phyloP scores from a whole-genome alignment of 2,888 invertebrate genomes.

The Heliconius charithonia region DNA sequence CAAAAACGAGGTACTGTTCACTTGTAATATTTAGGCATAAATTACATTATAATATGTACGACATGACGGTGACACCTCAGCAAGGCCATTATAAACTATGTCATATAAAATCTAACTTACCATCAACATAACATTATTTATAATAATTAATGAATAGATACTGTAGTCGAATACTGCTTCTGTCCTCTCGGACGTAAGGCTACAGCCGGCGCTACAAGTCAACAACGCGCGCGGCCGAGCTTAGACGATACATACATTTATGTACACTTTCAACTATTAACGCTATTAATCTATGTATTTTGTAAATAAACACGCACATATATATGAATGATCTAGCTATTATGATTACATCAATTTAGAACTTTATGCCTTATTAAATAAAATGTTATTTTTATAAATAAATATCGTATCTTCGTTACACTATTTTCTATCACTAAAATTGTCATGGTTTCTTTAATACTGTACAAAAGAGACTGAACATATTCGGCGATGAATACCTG shows the following conservation, averaged over 20 bases:
- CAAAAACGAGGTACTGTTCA: not conserved
- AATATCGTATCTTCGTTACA: slow-evolving; percentile 58
- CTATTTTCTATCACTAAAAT: slow-evolving; percentile 29
- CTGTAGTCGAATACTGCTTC: slow-evolving; percentile 50
- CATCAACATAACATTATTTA: slow-evolving; percentile 13
- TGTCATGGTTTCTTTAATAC: slow-evolving; percentile 58
- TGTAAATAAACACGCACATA: slow-evolving; percentile 40
- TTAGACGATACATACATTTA: slow-evolving; percentile 21
- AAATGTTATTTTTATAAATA: slow-evolving; percentile 48
- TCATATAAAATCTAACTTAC: slow-evolving; percentile 44
- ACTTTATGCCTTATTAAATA: slow-evolving; percentile 18
- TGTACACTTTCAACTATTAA: slow-evolving; percentile 20
- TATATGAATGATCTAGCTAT: slow-evolving; percentile 32
- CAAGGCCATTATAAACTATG: slow-evolving; percentile 10
- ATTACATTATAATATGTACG: not conserved
- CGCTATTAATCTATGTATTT: slow-evolving; percentile 31
- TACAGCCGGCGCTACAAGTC: not conserved
- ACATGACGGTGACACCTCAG: not conserved
- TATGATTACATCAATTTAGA: slow-evolving; percentile 29
- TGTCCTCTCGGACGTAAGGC: slow-evolving; percentile 35
- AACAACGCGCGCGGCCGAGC: slow-evolving; percentile 21
- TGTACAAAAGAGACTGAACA: slow-evolving; percentile 60
- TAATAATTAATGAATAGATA: slow-evolving; percentile 41
- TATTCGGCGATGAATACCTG: not conserved
- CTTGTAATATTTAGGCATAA: not conserved